Conservation (phyloP, 2,797 vertebrate species). For the Muscicapa striata region DNA sequence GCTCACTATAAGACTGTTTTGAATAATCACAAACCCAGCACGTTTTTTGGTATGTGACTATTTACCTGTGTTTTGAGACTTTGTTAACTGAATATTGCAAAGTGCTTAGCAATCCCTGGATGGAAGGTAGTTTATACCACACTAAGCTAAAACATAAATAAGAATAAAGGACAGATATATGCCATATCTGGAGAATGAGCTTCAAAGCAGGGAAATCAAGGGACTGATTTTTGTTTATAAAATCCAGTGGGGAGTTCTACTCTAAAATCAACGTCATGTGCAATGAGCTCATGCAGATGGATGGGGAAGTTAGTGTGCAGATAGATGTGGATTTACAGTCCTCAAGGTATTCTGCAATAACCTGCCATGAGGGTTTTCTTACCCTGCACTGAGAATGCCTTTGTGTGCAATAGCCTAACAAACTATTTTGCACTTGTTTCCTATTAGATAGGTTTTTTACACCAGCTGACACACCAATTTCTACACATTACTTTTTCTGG, state of each 20-base stretch:
- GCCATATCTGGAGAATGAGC: background rate
- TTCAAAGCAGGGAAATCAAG: background rate
- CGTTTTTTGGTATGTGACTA: background rate
- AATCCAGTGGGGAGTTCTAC: slow-evolving; percentile 17
- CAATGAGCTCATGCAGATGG: background rate
- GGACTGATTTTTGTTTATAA: slow-evolving; percentile 41
- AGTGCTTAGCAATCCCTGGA: slow-evolving; percentile 13
- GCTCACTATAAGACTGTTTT: background rate
- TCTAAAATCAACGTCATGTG: slow-evolving; percentile 29
- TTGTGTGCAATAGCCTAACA: slow-evolving; percentile 31
- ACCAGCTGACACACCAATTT: slow-evolving; percentile 34
- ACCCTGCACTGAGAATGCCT: slow-evolving; percentile 14
- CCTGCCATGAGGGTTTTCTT: slow-evolving; percentile 17
- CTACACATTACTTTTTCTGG: slow-evolving; percentile 10
- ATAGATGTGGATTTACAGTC: slow-evolving; percentile 42
- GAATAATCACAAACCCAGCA: background rate
- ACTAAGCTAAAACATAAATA: slow-evolving; percentile 48
- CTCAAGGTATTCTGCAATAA: slow-evolving; percentile 14
- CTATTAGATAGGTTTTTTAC: slow-evolving; percentile 4
- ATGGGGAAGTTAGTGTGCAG: slow-evolving; percentile 25
- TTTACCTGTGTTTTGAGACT: slow-evolving; percentile 31
- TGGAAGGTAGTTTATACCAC: background rate
- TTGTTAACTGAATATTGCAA: slow-evolving; percentile 17
- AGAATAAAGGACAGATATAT: slow-evolving; percentile 6
- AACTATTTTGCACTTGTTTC: slow-evolving; percentile 26